Evolutionary conservation across 2,888 invertebrate species (phyloP).

Genomic region (Colostygia pectinataria): DNA sequence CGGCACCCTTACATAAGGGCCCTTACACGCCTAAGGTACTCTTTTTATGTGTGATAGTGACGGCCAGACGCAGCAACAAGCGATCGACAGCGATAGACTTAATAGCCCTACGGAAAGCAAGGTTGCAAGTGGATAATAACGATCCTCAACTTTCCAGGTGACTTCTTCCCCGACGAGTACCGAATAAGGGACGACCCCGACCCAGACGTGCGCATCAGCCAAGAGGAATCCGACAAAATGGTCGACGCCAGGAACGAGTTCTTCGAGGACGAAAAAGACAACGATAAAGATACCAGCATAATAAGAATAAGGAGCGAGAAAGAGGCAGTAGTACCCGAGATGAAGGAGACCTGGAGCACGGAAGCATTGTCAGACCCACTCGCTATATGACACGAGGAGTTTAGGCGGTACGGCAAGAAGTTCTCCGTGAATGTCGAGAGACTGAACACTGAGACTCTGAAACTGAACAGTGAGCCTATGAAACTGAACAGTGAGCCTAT

Average conservation of each 20-base stretch:
- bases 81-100: no score
- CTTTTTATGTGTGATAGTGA: no score
- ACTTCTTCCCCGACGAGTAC: constrained; percentile 89
- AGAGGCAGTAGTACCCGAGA: constrained; percentile 71
- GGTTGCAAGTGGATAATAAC: no score
- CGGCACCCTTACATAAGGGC: no score
- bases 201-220: constrained; percentile 90
- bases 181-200: constrained; percentile 90
- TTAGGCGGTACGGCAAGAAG: constrained; percentile 41
- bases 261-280: constrained; percentile 95
- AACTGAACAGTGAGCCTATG: constrained; percentile 9
- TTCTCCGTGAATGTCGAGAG: constrained; percentile 36
- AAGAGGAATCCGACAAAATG: constrained; percentile 90
- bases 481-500: constrained; percentile 11
- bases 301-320: constrained; percentile 43
- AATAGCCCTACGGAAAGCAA: no score
- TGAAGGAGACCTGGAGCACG: constrained; percentile 71
- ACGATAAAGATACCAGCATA: constrained; percentile 81
- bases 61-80: no score
- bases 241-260: constrained; percentile 94
- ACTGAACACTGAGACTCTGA: constrained; percentile 17
- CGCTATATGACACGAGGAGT: constrained; percentile 60
- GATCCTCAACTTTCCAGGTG: constrained; percentile 69
- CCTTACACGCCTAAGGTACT: no score
- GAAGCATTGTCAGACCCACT: constrained; percentile 55